Evolutionary conservation across 2,113 vertebrate species (phyloP), one percentile per base, ranked within the genome.

Genomic region (Oryzias curvinotus): DNA sequence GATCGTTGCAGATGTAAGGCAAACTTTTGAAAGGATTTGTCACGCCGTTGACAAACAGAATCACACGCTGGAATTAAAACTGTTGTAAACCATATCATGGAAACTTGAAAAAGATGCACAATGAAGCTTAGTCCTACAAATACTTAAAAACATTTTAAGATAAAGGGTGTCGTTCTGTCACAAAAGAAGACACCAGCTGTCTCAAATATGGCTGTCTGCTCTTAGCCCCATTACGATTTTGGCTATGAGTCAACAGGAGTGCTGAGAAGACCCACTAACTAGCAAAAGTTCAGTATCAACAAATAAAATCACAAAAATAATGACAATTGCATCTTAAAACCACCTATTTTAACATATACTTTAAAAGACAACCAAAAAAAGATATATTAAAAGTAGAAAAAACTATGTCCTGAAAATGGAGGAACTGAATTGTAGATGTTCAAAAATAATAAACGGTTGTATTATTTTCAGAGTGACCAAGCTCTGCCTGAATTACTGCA

Each of bases 181-280:
- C 46, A 48, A 2, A 59, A 42, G 15, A 26, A 51, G 26, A 43
- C 25, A 30, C 14, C 81, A 79, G 65, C 64, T 83, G 75, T 68
- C 51, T 8, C 25, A 49, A 65, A 49, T 73, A 45, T 18, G 1
- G 50, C 30, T 23, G 21, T 23, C 21, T 23, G 21, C 21, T 18
- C 36, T 77, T 68, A 80, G 71, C 81, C 81, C 77, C 62, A 72
- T 80, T 83, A 87, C 52, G 80, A 77, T 76, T 78, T 75, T 87
- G 83, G 73, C 62, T 78, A 51, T 18, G 63, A 64, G 68, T 75
- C 72, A 72, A 74, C 66, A 41, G 61, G 62, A 73, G 50, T 78
- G 76, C 77, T 57, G 80, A 71, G 56, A 71, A 56, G 62, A 55
- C 47, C 36, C 30, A 19, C 63, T 43, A 48, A 71, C 12, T 65